These are phyloP conservation scores for Pandemis cinnamomeana DNA, from an alignment of 2,888 invertebrate species.

Conservation along the genomic window DNA sequence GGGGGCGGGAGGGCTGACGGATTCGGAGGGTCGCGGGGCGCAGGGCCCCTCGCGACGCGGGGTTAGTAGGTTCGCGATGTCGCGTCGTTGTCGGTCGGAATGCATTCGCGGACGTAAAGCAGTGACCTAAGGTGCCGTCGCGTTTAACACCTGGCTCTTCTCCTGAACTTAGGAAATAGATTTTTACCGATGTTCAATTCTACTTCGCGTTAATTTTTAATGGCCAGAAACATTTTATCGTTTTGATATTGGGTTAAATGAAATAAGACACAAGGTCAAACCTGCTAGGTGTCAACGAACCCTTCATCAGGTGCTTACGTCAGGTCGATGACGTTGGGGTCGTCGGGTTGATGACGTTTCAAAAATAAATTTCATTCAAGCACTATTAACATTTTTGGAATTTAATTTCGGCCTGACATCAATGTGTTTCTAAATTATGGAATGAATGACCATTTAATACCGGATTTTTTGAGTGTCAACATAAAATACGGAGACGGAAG, in stretches of 20 bases:
- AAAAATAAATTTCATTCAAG: constrained; percentile 40
- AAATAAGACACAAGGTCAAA: constrained; percentile 78
- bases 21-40: constrained; percentile 81
- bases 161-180: constrained; percentile 59
- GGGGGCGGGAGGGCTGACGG: constrained; percentile 74
- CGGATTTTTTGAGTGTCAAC: constrained; percentile 62
- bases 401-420: constrained; percentile 46
- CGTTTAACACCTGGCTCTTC: constrained; percentile 77
- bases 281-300: constrained; percentile 80
- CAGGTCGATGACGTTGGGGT: constrained; percentile 80
- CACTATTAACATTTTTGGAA: constrained; percentile 45
- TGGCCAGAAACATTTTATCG: constrained; percentile 44
- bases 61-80: constrained; percentile 84
- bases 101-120: constrained; percentile 84
- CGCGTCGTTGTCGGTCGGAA: constrained; percentile 83
- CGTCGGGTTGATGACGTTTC: constrained; percentile 53
- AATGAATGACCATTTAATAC: constrained; percentile 17
- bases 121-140: constrained; percentile 82
- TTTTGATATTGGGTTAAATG: constrained; percentile 72
- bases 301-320: constrained; percentile 74
- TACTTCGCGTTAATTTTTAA: constrained; percentile 49
- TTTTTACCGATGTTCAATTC: constrained; percentile 45
- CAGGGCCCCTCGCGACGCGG: constrained; percentile 81
- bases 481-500: constrained; percentile 77
- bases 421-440: constrained; percentile 45